These are phyloP conservation scores for Xenopus tropicalis DNA, from an alignment of 2,113 vertebrate genomes.

Conservation along the genomic window UCB_Xtro_10.0 CM004446.2:140469001-140469500, in stretches of 20 bases:
- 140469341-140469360: too few species aligned
- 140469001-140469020: conserved; percentile 65
- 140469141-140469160: conserved; percentile 69
- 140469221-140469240: too few species aligned
- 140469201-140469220: conserved; percentile 69
- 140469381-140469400: too few species aligned
- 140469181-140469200: conserved; percentile 78
- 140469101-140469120: conserved; percentile 71
- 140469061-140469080: conserved; percentile 78
- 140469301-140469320: too few species aligned
- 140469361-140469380: too few species aligned
- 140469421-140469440: too few species aligned
- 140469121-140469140: conserved; percentile 84
- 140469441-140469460: too few species aligned
- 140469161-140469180: conserved; percentile 73
- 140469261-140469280: neutral
- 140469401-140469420: too few species aligned
- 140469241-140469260: neutral
- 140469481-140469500: too few species aligned
- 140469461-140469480: too few species aligned
- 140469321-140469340: too few species aligned
- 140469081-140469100: conserved; percentile 80
- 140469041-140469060: conserved; percentile 68
- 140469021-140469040: conserved; percentile 72
- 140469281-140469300: too few species aligned